A percentile compares a stretch with the other conserved stretches of the same genome.
Evolutionary conservation across 2,797 vertebrate genomes (phyloP).

Genomic region (Rhabdophis nuchalis): DNA sequence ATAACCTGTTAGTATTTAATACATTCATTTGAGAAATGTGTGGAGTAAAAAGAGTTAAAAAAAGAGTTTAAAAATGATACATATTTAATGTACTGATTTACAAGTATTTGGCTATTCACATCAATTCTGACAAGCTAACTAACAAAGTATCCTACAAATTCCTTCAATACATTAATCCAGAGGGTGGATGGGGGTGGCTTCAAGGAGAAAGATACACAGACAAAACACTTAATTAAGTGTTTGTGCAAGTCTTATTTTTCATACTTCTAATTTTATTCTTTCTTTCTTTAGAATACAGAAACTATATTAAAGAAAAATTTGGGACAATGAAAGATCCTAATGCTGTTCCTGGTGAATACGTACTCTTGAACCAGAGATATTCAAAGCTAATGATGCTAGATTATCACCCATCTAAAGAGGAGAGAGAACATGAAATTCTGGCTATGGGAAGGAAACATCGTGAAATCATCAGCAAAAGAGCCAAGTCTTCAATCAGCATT

Average conservation of each 20-base stretch:
- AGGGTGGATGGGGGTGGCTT: background rate
- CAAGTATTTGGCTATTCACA: too few species aligned
- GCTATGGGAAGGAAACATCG: background rate
- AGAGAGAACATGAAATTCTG: slow-evolving; percentile 14
- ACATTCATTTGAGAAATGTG: background rate
- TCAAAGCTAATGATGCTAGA: background rate
- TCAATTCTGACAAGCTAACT: background rate
- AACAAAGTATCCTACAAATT: too few species aligned
- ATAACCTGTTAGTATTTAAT: background rate
- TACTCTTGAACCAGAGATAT: background rate
- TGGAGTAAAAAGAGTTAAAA: background rate
- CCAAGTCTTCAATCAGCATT: background rate
- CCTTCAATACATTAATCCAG: too few species aligned
- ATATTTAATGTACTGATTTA: background rate
- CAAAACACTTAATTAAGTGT: background rate
- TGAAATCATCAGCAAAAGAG: background rate
- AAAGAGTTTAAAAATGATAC: too few species aligned
- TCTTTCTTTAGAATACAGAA: too few species aligned
- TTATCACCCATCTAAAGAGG: background rate
- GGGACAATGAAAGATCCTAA: background rate
- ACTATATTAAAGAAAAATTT: too few species aligned
- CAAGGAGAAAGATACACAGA: background rate
- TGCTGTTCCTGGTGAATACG: background rate
- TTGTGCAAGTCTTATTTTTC: background rate
- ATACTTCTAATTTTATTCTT: background rate